A percentile compares a stretch with the other conserved stretches of the same genome.
Conservation (phyloP, 2,113 vertebrate species). For the Otolemur garnettii region DNA sequence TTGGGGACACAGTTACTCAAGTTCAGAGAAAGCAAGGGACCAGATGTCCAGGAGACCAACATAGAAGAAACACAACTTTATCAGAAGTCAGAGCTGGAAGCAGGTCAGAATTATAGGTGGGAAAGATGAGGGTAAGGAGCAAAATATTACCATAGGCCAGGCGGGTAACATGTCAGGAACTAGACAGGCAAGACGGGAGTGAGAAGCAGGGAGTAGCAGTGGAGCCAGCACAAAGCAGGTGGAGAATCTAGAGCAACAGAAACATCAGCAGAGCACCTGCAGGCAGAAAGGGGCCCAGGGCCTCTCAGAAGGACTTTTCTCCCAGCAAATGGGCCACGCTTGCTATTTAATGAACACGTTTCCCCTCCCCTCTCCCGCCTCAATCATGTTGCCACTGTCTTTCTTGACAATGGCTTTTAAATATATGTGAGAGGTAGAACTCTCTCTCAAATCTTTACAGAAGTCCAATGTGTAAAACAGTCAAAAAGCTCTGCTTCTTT, state of each 20-base stretch:
- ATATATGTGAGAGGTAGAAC: background rate
- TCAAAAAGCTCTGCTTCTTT: background rate
- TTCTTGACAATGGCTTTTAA: background rate
- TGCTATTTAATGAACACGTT: rapidly evolving
- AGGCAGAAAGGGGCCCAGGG: background rate
- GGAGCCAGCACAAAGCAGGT: rapidly evolving
- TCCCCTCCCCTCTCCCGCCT: background rate
- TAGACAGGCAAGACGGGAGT: background rate
- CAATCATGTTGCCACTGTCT: background rate
- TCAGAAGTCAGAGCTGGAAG: background rate
- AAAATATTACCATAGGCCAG: background rate
- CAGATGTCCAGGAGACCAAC: background rate
- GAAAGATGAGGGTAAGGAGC: background rate
- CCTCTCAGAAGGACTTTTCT: background rate
- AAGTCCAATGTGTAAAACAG: background rate
- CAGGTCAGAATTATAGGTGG: conserved; percentile 2
- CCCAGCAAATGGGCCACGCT: background rate
- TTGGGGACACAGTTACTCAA: background rate
- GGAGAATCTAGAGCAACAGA: background rate
- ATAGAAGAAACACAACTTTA: background rate
- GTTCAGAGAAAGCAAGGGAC: background rate
- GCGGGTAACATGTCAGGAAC: rapidly evolving
- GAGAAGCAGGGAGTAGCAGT: background rate
- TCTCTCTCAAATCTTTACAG: background rate
- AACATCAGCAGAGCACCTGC: background rate